These are phyloP conservation scores for Cynoglossus semilaevis DNA, from an alignment of 2,113 vertebrate species.

Conservation along the genomic window DNA sequence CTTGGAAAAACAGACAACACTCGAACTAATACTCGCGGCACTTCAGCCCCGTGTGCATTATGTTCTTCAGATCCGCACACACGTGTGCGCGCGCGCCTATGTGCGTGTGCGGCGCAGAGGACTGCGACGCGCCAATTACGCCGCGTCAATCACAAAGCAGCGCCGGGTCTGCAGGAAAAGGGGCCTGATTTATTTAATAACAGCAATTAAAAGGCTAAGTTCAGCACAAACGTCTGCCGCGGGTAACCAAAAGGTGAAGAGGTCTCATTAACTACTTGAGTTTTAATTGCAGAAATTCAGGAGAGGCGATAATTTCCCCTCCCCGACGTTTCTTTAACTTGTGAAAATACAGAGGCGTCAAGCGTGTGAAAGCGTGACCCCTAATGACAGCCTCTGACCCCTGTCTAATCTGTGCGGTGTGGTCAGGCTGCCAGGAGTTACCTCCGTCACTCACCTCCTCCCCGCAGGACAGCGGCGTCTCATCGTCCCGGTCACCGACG, in stretches of 20 bases:
- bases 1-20: slow-evolving; percentile 68
- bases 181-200: slow-evolving; percentile 83
- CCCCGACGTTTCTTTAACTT: slow-evolving; percentile 77
- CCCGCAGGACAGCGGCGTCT: slow-evolving; percentile 69
- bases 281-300: slow-evolving; percentile 81
- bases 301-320: slow-evolving; percentile 64
- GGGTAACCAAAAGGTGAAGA: slow-evolving; percentile 79
- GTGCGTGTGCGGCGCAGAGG: slow-evolving; percentile 46
- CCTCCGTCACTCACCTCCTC: slow-evolving; percentile 83
- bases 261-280: slow-evolving; percentile 85
- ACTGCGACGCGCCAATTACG: slow-evolving; percentile 62
- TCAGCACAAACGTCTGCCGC: slow-evolving; percentile 70
- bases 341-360: slow-evolving; percentile 70
- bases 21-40: slow-evolving; percentile 51
- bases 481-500: slow-evolving; percentile 75
- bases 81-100: slow-evolving; percentile 30
- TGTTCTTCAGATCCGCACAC: slow-evolving; percentile 59
- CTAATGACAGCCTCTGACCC: slow-evolving; percentile 21
- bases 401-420: too few species aligned
- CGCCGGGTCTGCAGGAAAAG: slow-evolving; percentile 56
- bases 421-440: too few species aligned
- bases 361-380: slow-evolving; percentile 33
- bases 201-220: slow-evolving; percentile 81
- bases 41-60: slow-evolving; percentile 64
- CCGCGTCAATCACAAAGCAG: slow-evolving; percentile 76